Base-by-base conservation (phyloP, 2,888 invertebrate genomes). In the Drepanosiphum platanoidis region DNA sequence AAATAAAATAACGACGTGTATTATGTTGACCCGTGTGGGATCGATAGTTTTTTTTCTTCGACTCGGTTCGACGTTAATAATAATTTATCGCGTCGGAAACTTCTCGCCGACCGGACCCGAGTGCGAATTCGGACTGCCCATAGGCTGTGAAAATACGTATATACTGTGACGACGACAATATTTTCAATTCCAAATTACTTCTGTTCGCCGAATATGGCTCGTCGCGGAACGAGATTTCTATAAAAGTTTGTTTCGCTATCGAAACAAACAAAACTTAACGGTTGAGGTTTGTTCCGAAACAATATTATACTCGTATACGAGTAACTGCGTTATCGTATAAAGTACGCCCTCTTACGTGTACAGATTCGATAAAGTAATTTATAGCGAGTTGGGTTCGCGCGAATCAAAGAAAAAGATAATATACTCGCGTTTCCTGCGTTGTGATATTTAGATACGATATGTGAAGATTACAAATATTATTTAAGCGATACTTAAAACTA, bases 211-310 rank as follows among this genome's bases (percentile, higher is more conserved):
- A 71, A n/a, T 27, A n/a, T 27, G 22, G 22, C 39, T 39, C 0
- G 27, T 27, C 7, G 39, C n/a, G 27, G 39, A 71, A 71, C 70
- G 36, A 7, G 13, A 71, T 39, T 71, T 22, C 39, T 32, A 13
- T 36, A n/a, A 66, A 71, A 71, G 39, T 36, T 71, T 71, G n/a
- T 27, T 30, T 39, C 27, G 42, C 7, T 18, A 71, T 71, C 71
- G 39, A 42, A 71, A 71, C 27, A 70, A 71, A 71, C 39, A 71
- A 27, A 39, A 71, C 27, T 15, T 5, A 42, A 71, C 27, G 34
- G 15, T 71, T 15, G 15, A 13, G 18, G 7, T 13, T 71, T 42
- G 71, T 71, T 71, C 39, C 39, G 7, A 71, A 71, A 27, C 70
- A 27, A 70, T 39, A 27, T 15, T 39, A 71, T n/a, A n/a, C n/a